Base-by-base conservation (phyloP, 2,797 vertebrate species). In the Gorsachius magnificus region DNA sequence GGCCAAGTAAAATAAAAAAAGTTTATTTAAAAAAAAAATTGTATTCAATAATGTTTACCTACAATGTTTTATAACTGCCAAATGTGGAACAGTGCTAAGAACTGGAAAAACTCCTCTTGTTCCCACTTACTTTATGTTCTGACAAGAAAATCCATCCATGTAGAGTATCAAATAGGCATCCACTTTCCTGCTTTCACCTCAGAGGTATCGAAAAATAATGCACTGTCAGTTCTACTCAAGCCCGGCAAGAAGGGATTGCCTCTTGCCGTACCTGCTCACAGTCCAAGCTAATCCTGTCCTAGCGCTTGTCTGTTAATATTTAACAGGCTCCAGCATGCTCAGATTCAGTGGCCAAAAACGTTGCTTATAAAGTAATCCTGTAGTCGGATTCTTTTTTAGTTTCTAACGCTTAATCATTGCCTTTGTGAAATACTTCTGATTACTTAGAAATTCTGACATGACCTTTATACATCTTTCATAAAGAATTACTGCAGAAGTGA, bases 361-460 rank as follows among this genome's bases (percentile, higher is more conserved):
- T 57, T 7, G 1, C 46, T 86, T 72, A 48, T 31, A 38, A 70
- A 89, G 35, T 51, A 80, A 69, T 80, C 45, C 31, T 36, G 10
- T 78, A 56, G 43, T 50, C 13, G 0, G 16, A 61, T 54, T 78
- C 36, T 68, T 85, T 81, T 85, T 66, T 18, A 10, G 8, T 83
- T 92, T 81, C 45, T 86, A 81, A 56, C 2, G 8, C 16, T 78
- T 87, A 72, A 86, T 83, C 61, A 45, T 78, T 95, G 69, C 77
- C 61, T 68, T 84, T 88, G 41, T 80, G 66, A 94, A 95, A 81
- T 81, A 78, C 38, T 95, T 91, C 83, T 96, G 69, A 89, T 88
- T 95, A 65, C 46, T 79, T 91, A 75, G 53, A 90, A 95, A 78
- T 93, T 83, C 61, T 93, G 79, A 56, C 50, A 21, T 69, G 72